Evolutionary conservation across 1,140 invertebrate genomes (phyloP).

Genomic region (Asobara japonica): DNA sequence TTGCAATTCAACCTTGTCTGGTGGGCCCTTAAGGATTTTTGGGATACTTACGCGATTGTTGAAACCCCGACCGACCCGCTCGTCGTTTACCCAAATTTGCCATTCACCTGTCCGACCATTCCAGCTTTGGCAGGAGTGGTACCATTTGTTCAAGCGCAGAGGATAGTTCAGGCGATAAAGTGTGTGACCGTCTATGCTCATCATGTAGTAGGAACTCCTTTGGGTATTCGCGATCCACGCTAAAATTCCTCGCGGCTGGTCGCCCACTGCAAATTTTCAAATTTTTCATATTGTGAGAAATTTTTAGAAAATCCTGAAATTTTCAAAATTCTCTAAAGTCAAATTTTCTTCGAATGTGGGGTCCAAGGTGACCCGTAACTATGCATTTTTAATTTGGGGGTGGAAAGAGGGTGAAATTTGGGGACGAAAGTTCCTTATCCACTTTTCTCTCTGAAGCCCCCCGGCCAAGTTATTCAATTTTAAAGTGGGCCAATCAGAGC

Average conservation of each 20-base stretch:
- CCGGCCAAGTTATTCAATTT: too few species aligned
- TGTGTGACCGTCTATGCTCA: slow-evolving; percentile 82
- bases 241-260: slow-evolving; percentile 76
- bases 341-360: too few species aligned
- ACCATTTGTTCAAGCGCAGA: slow-evolving; percentile 81
- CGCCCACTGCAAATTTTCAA: slow-evolving; percentile 74
- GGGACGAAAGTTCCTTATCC: too few species aligned
- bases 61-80: slow-evolving; percentile 82
- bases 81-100: slow-evolving; percentile 87
- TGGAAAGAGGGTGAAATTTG: too few species aligned
- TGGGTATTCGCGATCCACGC: slow-evolving; percentile 82
- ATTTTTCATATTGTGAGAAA: too few species aligned
- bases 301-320: neutral
- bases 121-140: slow-evolving; percentile 86
- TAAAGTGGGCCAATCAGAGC: too few species aligned
- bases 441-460: too few species aligned
- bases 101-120: slow-evolving; percentile 86
- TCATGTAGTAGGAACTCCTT: slow-evolving; percentile 81
- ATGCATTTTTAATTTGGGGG: too few species aligned
- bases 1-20: too few species aligned
- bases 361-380: too few species aligned
- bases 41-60: slow-evolving; percentile 78
- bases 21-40: neutral
- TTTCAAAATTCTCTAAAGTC: neutral
- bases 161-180: slow-evolving; percentile 85